Base-by-base conservation (phyloP, 2,888 invertebrate species). In the Schizotus pectinicornis region DNA sequence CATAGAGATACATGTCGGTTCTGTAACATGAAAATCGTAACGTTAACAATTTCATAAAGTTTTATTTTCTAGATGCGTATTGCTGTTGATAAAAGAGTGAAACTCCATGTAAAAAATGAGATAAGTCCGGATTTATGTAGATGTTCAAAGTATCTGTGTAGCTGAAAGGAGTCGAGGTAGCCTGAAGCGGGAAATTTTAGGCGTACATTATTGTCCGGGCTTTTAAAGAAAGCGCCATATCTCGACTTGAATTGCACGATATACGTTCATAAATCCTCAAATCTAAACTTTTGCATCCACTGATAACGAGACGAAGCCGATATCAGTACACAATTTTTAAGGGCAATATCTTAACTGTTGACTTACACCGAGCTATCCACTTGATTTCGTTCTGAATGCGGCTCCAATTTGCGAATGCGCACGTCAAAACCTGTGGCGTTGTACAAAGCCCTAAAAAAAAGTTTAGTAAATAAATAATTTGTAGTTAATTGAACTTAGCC, bases 1-100 rank as follows among this genome's bases (percentile, higher is more conserved):
- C 94, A 73, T 94, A 94, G 56, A 94, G 83, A 70, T 91, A 93
- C 81, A 94, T 85, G 70, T 94, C 92, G 14, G 94, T 94, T 47
- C 93, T 92, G 81, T 63, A 84, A 84, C 22, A 22, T 22, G 3
- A 41, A 30, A 11, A 43, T 3, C 22, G 22, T 22, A 22, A 5
- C 22, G 5, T 22, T 22, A 22, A 22, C 22, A 22, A 22, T 22
- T 22, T 22, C 22, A 22, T 22, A 22, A 22, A 22, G 22, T 22
- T 22, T 2, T 3, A 22, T 22, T 22, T 43, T 35, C n/a, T 37
- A 37, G 38, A 12, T 11, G 7, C 13, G 7, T 14, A 9, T 43
- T 12, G 13, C 31, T 8, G 33, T 1, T 11, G 36, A 35, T 11
- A 35, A 43, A 6, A 31, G 8, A 42, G 11, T 31, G 8, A 1